Evolutionary conservation across 2,113 vertebrate genomes (phyloP), one percentile per base, ranked within the genome.

Genomic region (Laterallus jamaicensis): DNA sequence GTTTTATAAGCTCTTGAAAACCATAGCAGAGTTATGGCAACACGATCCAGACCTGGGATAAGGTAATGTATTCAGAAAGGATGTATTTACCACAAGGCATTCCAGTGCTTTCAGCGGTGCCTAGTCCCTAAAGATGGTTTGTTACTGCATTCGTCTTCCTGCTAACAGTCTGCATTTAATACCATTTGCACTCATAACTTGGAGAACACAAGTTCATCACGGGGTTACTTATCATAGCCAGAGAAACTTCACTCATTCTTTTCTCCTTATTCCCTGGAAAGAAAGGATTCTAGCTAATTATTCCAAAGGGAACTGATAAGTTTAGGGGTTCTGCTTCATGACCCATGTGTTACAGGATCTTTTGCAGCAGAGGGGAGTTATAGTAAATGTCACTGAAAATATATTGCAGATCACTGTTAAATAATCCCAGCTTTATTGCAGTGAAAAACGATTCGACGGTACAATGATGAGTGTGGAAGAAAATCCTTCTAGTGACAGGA

Each of bases 1-100:
- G 29, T 92, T 86, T 92, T 91, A 73, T 84, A 82, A 92, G n/a
- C 66, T 85, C 35, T 89, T 89, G 93, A 85, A 92, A 92, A 44
- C 14, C 58, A 50, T 64, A 89, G 19, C 39, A 31, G 66, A 49
- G 24, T 82, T 94, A 68, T 17, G 49, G 35, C 52, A 92, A 75
- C 26, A 18, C 73, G 35, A 89, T 70, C 67, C 20, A 82, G 77
- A 79, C 26, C 32, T 79, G 39, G 70, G 84, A 64, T 91, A 96
- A 92, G 71, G 73, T 87, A 70, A 68, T 69, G 44, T 44, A 50
- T 88, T 93, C 47, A 71, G 77, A 76, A 93, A 4, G 58, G 60
- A 71, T 84, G 19, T 54, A 66, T 89, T 84, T 91, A 89, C 76
- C 40, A 60, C 32, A 68, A 62, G 44, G 40, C 54, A 37, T 95